phyloP scores from a whole-genome alignment of 2,113 vertebrate species.

The Ploceus nigricollis region DNA sequence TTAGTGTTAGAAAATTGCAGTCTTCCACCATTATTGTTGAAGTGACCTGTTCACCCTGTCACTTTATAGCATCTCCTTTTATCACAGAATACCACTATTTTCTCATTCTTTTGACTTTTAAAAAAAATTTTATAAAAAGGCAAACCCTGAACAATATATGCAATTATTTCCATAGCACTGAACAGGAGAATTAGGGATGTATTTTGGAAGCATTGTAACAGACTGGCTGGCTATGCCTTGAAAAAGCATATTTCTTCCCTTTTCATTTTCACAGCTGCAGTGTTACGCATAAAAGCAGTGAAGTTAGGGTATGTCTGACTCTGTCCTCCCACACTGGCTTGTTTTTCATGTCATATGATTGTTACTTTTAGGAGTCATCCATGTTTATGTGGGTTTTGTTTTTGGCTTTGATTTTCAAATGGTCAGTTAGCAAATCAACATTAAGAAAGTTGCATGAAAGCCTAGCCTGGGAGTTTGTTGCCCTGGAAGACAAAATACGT shows the following conservation, averaged over 20 bases:
- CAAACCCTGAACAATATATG: neutral
- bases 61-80: neutral
- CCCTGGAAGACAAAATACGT: neutral
- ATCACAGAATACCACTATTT: neutral
- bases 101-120: neutral
- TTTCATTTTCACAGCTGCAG: slow-evolving; percentile 7
- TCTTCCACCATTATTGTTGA: neutral
- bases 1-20: neutral
- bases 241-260: neutral
- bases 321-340: neutral
- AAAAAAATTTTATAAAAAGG: neutral
- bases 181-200: neutral
- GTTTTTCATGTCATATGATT: neutral
- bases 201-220: neutral
- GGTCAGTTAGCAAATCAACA: neutral
- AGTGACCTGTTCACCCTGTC: neutral
- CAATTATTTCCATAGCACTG: neutral
- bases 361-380: neutral
- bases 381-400: neutral
- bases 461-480: neutral
- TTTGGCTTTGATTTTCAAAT: neutral
- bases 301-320: neutral
- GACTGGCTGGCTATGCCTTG: neutral
- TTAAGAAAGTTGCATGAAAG: neutral
- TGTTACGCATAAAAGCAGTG: neutral